These are phyloP conservation scores for Nothocercus julius DNA, from an alignment of 2,113 vertebrate species.

Conservation along the genomic window DNA sequence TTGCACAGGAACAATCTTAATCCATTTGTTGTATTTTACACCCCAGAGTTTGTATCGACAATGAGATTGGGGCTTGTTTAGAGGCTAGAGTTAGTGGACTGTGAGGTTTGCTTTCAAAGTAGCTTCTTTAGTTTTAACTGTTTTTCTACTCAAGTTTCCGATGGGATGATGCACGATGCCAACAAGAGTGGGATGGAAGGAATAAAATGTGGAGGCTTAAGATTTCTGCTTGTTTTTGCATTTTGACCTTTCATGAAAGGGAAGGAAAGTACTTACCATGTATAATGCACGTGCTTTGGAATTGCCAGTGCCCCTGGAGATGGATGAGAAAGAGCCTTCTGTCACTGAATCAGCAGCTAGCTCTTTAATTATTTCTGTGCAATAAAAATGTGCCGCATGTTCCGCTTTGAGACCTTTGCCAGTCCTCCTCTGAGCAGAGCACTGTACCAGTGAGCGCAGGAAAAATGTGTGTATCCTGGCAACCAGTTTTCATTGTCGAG, in stretches of 20 bases:
- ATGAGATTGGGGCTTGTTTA: background rate
- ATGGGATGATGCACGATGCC: background rate
- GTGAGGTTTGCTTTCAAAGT: background rate
- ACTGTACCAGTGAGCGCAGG: background rate
- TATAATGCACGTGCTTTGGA: background rate
- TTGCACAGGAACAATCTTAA: background rate
- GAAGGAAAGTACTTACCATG: background rate
- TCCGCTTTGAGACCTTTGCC: background rate
- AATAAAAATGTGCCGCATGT: background rate
- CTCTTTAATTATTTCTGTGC: background rate
- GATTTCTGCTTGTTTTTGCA: background rate
- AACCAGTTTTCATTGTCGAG: background rate
- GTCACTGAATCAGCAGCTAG: background rate
- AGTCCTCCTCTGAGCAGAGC: background rate
- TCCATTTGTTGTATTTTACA: background rate
- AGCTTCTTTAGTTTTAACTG: background rate
- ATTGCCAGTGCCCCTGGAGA: background rate
- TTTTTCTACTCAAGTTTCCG: background rate
- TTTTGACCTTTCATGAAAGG: background rate
- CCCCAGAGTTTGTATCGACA: background rate
- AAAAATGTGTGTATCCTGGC: slow-evolving; percentile 19
- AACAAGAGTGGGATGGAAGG: background rate
- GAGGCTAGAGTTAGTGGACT: background rate
- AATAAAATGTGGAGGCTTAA: background rate
- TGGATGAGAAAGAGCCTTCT: background rate